These are phyloP conservation scores for Mizuhopecten yessoensis DNA, from an alignment of 1,140 invertebrate genomes.

Conservation along the genomic window DNA sequence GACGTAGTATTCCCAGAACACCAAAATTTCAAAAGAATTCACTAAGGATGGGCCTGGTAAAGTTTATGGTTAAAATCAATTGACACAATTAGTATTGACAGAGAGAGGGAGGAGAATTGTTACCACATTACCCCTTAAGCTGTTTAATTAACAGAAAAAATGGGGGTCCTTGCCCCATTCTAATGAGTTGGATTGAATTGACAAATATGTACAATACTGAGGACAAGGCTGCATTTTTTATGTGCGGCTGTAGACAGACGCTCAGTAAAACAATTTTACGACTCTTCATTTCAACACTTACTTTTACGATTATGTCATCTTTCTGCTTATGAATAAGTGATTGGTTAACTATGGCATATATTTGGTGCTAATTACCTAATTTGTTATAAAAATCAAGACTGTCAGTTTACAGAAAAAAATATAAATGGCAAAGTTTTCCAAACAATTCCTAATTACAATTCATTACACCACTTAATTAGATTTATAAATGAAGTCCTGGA, in stretches of 20 bases:
- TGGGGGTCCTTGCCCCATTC: neutral
- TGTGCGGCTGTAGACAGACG: neutral
- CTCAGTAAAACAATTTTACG: neutral
- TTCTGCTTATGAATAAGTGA: constrained; percentile 9
- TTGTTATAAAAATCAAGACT: constrained; percentile 17
- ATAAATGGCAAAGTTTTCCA: constrained; percentile 28
- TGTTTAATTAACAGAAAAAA: neutral
- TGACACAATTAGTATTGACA: neutral
- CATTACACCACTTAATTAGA: neutral
- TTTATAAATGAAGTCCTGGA: neutral
- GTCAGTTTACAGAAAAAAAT: neutral
- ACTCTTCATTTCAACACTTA: constrained; percentile 13
- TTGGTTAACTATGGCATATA: constrained; percentile 3
- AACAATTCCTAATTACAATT: neutral
- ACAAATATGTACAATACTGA: neutral
- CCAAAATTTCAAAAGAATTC: too few species aligned
- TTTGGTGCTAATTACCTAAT: neutral
- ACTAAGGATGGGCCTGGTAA: neutral
- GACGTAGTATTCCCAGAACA: too few species aligned
- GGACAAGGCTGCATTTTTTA: neutral
- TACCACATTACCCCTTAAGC: neutral
- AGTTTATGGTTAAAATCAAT: neutral
- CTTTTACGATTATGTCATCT: neutral
- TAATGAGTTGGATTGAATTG: constrained; percentile 15
- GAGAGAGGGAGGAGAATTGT: neutral